Evolutionary conservation across 2,888 invertebrate genomes (phyloP).

Genomic region (Euzophera pinguis): DNA sequence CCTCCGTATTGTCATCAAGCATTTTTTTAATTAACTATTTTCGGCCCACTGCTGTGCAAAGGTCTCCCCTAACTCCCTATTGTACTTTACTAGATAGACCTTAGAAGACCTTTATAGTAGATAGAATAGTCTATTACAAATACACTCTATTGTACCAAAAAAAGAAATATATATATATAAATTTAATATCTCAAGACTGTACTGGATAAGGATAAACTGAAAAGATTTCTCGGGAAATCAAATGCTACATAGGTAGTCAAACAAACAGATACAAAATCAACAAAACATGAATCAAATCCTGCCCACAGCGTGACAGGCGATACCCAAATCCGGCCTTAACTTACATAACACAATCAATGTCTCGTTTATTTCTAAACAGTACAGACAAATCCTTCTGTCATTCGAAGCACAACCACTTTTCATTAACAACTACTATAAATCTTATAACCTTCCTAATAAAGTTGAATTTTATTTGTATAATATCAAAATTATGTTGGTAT

Average conservation of each 20-base stretch:
- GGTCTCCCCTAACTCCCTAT: no score
- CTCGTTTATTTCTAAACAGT: constrained; percentile 71
- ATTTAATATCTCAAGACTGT: no score
- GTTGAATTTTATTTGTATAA: constrained; percentile 22
- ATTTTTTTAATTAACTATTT: no score
- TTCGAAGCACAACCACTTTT: constrained; percentile 42
- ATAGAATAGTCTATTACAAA: no score
- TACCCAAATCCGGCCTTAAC: constrained; percentile 53
- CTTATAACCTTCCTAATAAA: constrained; percentile 24
- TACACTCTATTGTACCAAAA: no score
- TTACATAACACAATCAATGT: constrained; percentile 71
- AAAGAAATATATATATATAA: no score
- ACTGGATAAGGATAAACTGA: no score
- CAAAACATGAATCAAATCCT: constrained; percentile 29
- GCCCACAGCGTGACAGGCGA: constrained; percentile 48
- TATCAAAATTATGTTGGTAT: constrained; percentile 24
- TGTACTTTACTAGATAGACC: no score
- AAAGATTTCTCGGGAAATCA: no score
- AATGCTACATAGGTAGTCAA: background rate
- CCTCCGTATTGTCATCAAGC: no score
- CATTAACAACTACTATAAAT: constrained; percentile 9
- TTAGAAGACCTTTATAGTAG: no score
- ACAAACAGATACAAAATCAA: constrained; percentile 32
- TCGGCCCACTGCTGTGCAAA: no score
- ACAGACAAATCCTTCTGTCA: constrained; percentile 72